A percentile compares a stretch with the other conserved stretches of the same genome.
Evolutionary conservation across 2,888 invertebrate genomes (phyloP).

Genomic region (Philaethria dido): DNA sequence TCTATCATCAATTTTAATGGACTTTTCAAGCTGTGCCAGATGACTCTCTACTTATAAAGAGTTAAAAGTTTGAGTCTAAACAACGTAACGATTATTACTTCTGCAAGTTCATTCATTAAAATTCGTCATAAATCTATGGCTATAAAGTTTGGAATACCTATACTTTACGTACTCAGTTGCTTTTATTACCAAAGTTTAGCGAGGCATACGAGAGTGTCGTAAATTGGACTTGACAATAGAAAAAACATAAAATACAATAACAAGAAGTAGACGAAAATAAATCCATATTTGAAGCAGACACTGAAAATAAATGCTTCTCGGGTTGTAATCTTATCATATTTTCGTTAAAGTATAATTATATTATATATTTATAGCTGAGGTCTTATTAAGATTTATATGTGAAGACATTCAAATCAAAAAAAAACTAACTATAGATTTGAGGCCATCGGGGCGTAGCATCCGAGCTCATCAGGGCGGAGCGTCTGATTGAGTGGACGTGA

Average conservation of each 20-base stretch:
- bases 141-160: neutral
- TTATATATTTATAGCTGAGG: no score
- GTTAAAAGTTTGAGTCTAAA: neutral
- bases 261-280: neutral
- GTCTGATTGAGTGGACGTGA: no score
- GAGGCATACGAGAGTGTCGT: neutral
- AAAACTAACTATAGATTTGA: no score
- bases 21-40: neutral
- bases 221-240: constrained; percentile 10
- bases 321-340: neutral
- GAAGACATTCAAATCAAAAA: no score
- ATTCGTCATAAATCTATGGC: neutral
- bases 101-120: neutral
- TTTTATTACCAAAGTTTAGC: constrained; percentile 4
- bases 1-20: neutral
- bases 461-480: no score
- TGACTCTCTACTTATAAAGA: neutral
- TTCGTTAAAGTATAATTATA: no score
- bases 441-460: no score
- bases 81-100: neutral
- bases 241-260: neutral
- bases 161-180: constrained; percentile 2
- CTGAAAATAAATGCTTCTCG: neutral
- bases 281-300: neutral
- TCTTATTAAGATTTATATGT: no score